A percentile compares a stretch with the other conserved stretches of the same genome.
Evolutionary conservation across 2,888 invertebrate genomes (phyloP).

Genomic region (Phania funesta): DNA sequence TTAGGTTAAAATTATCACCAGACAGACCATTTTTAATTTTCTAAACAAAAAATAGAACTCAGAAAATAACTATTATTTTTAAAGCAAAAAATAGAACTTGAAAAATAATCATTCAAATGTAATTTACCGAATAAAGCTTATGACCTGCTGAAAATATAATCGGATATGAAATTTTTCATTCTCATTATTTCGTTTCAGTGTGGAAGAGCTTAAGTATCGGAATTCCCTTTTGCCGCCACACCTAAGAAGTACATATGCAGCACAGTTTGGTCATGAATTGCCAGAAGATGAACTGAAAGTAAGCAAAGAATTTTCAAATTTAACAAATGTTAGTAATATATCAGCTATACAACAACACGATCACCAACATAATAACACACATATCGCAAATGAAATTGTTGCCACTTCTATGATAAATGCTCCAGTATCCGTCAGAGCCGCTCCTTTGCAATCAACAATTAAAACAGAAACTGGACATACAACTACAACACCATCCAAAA

Average conservation of each 20-base stretch:
- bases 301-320: constrained; percentile 70
- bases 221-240: constrained; percentile 93
- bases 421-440: constrained; percentile 2
- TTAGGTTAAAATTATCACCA: too few relatives aligned
- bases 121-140: too few relatives aligned
- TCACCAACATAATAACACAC: constrained; percentile 10
- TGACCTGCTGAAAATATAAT: too few relatives aligned
- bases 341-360: constrained; percentile 35
- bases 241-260: constrained; percentile 91
- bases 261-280: constrained; percentile 86
- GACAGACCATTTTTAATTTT: too few relatives aligned
- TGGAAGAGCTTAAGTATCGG: constrained; percentile 88
- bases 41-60: too few relatives aligned
- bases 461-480: constrained; percentile 49
- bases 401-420: constrained; percentile 28
- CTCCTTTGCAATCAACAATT: constrained; percentile 24
- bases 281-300: constrained; percentile 87
- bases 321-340: constrained; percentile 27
- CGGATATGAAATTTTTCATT: too few relatives aligned
- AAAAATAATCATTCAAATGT: too few relatives aligned
- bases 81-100: too few relatives aligned
- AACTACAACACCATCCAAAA: constrained; percentile 14
- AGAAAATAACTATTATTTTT: too few relatives aligned
- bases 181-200: too few relatives aligned
- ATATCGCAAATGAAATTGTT: constrained; percentile 30